A percentile compares a stretch with the other conserved stretches of the same genome.
These are phyloP conservation scores for Andrena hattorfiana DNA, from an alignment of 2,888 invertebrate species.

Conservation along the genomic window DNA sequence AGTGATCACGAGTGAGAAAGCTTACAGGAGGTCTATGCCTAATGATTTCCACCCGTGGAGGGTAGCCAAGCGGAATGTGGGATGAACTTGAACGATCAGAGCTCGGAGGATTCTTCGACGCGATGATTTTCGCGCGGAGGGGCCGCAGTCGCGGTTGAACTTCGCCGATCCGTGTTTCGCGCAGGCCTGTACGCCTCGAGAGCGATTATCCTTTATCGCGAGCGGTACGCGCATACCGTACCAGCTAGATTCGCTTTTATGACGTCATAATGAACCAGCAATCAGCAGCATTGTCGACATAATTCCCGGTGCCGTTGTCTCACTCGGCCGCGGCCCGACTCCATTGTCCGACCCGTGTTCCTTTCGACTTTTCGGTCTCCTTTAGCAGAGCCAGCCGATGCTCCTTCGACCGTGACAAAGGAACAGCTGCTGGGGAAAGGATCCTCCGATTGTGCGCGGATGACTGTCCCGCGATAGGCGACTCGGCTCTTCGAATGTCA, in stretches of 20 bases:
- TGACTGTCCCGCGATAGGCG: not conserved
- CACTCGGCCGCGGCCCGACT: conserved; percentile 75
- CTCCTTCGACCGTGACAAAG: conserved; percentile 39
- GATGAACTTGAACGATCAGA: too few relatives aligned
- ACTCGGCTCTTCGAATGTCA: not conserved
- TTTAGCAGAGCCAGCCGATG: not conserved
- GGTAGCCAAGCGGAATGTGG: not conserved
- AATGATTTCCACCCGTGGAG: too few relatives aligned
- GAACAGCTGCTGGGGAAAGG: conserved; percentile 44
- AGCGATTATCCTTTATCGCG: conserved; percentile 80
- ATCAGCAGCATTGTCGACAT: conserved; percentile 84
- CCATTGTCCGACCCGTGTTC: conserved; percentile 73
- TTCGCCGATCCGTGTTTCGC: conserved; percentile 22
- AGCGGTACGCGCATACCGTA: conserved; percentile 75
- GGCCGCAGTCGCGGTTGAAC: not conserved
- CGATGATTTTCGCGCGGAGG: not conserved
- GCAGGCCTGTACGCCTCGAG: conserved; percentile 66
- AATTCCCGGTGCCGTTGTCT: conserved; percentile 83
- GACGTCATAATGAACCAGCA: conserved; percentile 85
- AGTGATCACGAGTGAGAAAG: too few relatives aligned
- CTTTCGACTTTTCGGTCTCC: conserved; percentile 65
- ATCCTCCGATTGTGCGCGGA: conserved; percentile 8
- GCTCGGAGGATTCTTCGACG: not conserved
- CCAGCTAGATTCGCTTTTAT: conserved; percentile 83
- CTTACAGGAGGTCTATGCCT: too few relatives aligned